Evolutionary conservation across 2,113 vertebrate genomes (phyloP).

Genomic region (Pelmatolapia mariae): DNA sequence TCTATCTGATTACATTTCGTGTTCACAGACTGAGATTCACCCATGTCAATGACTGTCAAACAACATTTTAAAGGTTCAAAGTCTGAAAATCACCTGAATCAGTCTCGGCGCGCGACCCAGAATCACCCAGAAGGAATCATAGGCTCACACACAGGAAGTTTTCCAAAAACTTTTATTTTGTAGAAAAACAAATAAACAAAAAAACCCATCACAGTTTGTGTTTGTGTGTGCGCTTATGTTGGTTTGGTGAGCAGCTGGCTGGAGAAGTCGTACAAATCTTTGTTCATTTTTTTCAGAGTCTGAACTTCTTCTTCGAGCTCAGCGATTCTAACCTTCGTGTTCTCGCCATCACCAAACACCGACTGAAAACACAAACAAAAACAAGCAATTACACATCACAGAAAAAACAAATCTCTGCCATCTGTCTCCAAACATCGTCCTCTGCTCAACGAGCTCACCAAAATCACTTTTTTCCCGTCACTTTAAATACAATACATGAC

Average conservation of each 20-base stretch:
- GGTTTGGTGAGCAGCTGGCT: constrained; percentile 86
- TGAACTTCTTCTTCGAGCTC: constrained; percentile 90
- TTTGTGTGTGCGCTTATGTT: constrained; percentile 26
- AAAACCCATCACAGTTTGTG: background rate
- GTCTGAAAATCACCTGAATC: background rate
- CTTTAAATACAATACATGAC: background rate
- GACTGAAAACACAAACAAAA: constrained; percentile 63
- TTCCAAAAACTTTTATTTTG: constrained; percentile 30
- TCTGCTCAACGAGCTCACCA: background rate
- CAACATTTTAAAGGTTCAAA: background rate
- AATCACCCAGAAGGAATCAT: background rate
- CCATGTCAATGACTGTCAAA: background rate
- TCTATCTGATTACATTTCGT: background rate
- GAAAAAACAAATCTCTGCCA: background rate
- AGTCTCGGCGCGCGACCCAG: background rate
- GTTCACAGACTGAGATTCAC: background rate
- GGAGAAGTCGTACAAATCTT: constrained; percentile 92
- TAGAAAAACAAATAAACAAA: background rate
- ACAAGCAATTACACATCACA: background rate
- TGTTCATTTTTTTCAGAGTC: constrained; percentile 92
- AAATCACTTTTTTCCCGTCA: background rate
- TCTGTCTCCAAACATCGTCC: background rate
- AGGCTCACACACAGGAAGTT: background rate
- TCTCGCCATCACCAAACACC: constrained; percentile 84
- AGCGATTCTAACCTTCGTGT: constrained; percentile 81